These are phyloP conservation scores for Fratercula arctica DNA, from an alignment of 2,797 vertebrate species.

Conservation along the genomic window DNA sequence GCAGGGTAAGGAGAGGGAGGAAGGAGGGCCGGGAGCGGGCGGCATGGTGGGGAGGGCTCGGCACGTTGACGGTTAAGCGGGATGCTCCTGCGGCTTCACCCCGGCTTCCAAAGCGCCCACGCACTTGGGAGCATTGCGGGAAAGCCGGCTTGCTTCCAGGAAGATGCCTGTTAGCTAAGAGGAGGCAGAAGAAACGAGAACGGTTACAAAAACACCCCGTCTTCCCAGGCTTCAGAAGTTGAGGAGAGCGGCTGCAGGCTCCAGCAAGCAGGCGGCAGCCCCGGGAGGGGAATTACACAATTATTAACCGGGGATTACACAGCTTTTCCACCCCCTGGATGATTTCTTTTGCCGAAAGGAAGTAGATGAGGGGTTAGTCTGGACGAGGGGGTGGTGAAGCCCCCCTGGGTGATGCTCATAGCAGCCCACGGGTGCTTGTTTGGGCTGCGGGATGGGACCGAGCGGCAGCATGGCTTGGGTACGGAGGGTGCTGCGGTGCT, in stretches of 20 bases:
- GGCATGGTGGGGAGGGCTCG: not conserved
- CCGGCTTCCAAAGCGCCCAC: not conserved
- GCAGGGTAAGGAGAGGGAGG: not conserved
- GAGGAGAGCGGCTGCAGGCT: not conserved
- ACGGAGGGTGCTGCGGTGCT: not conserved
- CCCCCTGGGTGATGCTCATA: not conserved
- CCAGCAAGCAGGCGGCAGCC: not conserved
- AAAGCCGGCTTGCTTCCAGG: not conserved
- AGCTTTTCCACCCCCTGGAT: not conserved
- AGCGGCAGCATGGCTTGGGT: accelerated
- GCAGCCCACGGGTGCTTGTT: not conserved
- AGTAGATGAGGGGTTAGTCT: not conserved
- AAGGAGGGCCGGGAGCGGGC: not conserved
- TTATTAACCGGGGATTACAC: not conserved
- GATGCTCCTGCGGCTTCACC: not conserved
- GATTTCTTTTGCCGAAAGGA: not conserved
- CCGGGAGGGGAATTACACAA: not conserved
- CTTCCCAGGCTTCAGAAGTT: not conserved
- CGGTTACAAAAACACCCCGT: not conserved
- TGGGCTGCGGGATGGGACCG: not conserved
- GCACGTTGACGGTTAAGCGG: accelerated
- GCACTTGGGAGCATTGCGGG: not conserved
- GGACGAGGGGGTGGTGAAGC: not conserved
- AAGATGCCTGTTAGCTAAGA: not conserved
- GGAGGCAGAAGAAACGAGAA: not conserved